Percentiles rank a stretch among this genome's conserved stretches.
These are phyloP conservation scores for Meliscaeva auricollis DNA, from an alignment of 2,888 invertebrate genomes.

Conservation along the genomic window DNA sequence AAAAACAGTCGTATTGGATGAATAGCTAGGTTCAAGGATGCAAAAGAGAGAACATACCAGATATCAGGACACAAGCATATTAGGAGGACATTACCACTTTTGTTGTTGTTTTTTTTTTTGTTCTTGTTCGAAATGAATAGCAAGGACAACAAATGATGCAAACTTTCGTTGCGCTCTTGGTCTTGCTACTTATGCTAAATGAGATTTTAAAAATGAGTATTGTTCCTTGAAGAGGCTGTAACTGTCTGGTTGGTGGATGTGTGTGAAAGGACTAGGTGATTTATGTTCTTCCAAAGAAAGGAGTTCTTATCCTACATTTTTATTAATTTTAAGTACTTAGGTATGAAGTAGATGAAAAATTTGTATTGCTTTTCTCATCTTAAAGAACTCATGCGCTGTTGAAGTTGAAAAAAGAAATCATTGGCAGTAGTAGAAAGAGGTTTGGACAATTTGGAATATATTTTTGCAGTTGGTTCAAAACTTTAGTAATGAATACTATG, in stretches of 20 bases:
- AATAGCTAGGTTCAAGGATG: conserved; percentile 43
- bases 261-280: conserved; percentile 9
- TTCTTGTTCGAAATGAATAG: conserved; percentile 51
- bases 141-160: conserved; percentile 56
- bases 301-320: too few relatives aligned
- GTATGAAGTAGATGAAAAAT: background rate
- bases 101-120: conserved; percentile 15
- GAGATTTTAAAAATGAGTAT: conserved; percentile 36
- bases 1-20: background rate
- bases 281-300: background rate
- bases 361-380: background rate
- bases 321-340: too few relatives aligned
- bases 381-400: background rate
- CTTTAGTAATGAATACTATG: too few relatives aligned
- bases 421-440: too few relatives aligned
- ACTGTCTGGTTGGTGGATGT: background rate
- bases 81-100: background rate
- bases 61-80: background rate
- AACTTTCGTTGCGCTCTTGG: conserved; percentile 8
- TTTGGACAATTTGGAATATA: too few relatives aligned
- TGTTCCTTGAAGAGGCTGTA: conserved; percentile 5
- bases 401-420: background rate
- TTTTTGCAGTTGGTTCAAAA: too few relatives aligned
- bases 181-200: conserved; percentile 42
- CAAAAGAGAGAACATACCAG: background rate